phyloP scores from a whole-genome alignment of 23 tunicate genomes.

The Trididemnum clinides region DNA sequence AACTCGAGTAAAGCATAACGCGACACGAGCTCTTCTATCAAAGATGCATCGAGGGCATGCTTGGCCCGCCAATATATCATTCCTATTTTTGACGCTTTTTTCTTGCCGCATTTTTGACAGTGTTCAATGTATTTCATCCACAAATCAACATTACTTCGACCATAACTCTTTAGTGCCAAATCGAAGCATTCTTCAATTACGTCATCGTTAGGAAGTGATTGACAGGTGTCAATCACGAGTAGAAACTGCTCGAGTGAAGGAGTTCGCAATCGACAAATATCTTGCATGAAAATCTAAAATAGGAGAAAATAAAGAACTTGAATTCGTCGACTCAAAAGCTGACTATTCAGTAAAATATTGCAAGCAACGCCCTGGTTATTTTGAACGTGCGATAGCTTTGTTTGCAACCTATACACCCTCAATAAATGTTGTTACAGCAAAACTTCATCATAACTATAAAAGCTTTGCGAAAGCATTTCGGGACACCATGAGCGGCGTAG shows the following conservation, averaged over 20 bases:
- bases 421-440: no score
- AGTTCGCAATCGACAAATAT: not conserved
- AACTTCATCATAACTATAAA: no score
- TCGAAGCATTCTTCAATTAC: constrained; percentile 45
- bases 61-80: constrained; percentile 78
- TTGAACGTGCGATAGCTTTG: no score
- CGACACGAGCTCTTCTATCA: constrained; percentile 47
- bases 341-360: no score
- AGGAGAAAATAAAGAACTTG: not conserved
- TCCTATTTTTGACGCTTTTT: constrained; percentile 21
- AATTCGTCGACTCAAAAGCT: not conserved
- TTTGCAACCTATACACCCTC: no score
- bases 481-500: no score
- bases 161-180: constrained; percentile 39
- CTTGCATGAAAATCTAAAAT: constrained; percentile 34
- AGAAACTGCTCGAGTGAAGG: constrained; percentile 36
- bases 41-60: constrained; percentile 45
- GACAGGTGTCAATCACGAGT: constrained; percentile 20
- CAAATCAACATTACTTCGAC: constrained; percentile 31
- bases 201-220: not conserved
- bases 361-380: no score
- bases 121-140: constrained; percentile 63
- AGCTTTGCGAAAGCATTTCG: no score
- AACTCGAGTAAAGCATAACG: constrained; percentile 34
- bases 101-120: not conserved